phyloP scores from a whole-genome alignment of 1,140 invertebrate genomes.

The Lanistes nyassanus region DNA sequence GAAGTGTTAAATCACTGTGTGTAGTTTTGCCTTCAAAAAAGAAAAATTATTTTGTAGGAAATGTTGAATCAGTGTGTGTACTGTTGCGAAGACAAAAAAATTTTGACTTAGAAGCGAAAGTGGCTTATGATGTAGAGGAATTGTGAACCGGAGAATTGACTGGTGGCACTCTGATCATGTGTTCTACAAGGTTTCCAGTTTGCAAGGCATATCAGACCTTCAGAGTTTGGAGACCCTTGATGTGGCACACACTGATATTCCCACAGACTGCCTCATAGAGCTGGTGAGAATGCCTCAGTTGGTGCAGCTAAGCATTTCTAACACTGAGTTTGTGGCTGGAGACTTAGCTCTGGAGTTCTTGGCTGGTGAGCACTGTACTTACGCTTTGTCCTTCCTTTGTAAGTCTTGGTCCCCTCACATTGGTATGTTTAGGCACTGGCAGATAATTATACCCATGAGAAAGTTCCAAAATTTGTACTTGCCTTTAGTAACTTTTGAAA shows the following conservation, averaged over 20 bases:
- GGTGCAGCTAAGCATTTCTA: conserved; percentile 20
- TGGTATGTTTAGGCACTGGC: too few species aligned
- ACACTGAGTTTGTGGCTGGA: conserved; percentile 24
- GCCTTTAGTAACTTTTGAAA: too few species aligned
- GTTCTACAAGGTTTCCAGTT: conserved; percentile 15
- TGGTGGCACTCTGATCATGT: not conserved
- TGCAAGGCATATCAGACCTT: conserved; percentile 25
- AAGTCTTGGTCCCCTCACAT: too few species aligned
- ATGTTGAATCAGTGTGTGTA: too few species aligned
- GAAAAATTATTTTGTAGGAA: too few species aligned
- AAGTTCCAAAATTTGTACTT: too few species aligned
- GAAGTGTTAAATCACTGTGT: too few species aligned
- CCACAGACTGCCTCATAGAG: conserved; percentile 3
- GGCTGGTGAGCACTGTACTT: conserved; percentile 4
- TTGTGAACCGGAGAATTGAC: not conserved
- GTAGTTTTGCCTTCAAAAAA: too few species aligned
- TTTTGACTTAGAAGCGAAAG: not conserved
- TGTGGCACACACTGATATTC: conserved; percentile 24
- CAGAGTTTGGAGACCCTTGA: conserved; percentile 15
- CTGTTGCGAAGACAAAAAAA: too few species aligned
- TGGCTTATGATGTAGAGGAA: not conserved
- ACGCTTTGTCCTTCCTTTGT: too few species aligned
- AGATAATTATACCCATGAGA: too few species aligned
- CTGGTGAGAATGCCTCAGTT: conserved; percentile 19
- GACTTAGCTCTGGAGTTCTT: conserved; percentile 26